phyloP scores from a whole-genome alignment of 2,797 vertebrate genomes.

The Sebastes paucispinis region DNA sequence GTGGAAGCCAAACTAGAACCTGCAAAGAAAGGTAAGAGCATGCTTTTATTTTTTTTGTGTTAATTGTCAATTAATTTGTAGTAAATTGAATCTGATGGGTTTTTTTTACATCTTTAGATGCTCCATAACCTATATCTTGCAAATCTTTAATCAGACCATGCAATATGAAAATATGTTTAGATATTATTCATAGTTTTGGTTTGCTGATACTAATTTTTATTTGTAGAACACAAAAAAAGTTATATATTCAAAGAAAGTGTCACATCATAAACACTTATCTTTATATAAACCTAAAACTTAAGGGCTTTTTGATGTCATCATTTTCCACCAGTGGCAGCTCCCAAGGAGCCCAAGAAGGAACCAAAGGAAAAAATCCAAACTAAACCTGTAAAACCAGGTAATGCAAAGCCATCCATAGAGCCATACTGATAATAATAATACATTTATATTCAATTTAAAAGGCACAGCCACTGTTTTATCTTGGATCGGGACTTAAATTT shows the following conservation, averaged over 20 bases:
- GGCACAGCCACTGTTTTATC: no score
- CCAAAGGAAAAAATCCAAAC: neutral
- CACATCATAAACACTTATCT: no score
- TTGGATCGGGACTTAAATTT: neutral
- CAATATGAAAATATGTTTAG: neutral
- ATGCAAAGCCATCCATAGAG: neutral
- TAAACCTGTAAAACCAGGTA: neutral
- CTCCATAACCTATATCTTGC: neutral
- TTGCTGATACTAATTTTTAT: neutral
- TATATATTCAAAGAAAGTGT: no score
- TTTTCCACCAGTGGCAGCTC: neutral
- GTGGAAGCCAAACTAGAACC: constrained; percentile 38
- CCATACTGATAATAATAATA: no score
- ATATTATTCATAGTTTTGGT: neutral
- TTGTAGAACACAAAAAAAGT: no score
- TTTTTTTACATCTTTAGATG: neutral
- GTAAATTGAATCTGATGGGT: no score
- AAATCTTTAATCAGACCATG: neutral
- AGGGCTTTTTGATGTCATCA: neutral
- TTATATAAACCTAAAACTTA: no score
- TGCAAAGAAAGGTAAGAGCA: neutral
- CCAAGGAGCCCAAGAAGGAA: neutral
- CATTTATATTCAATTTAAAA: no score
- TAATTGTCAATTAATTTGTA: no score
- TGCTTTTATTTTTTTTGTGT: no score